Conservation (phyloP, 2,888 invertebrate genomes). For the Philaethria dido region DNA sequence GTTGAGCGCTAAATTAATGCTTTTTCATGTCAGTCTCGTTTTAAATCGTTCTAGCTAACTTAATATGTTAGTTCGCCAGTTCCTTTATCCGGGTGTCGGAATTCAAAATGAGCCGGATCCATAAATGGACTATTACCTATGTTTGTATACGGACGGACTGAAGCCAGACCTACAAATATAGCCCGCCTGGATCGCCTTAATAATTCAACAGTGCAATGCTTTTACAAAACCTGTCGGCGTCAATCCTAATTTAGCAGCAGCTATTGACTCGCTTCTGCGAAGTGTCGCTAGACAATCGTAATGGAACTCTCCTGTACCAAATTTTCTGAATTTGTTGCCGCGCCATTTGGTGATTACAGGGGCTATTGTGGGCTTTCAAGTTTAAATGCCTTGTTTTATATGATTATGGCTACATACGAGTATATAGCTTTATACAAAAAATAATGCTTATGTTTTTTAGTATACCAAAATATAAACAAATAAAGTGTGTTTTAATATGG, state of each 20-base stretch:
- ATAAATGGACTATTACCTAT: slow-evolving; percentile 69
- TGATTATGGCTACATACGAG: background rate
- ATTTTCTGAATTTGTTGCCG: slow-evolving; percentile 35
- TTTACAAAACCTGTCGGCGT: slow-evolving; percentile 83
- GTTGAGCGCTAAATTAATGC: background rate
- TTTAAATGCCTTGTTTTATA: background rate
- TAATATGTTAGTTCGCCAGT: slow-evolving; percentile 64
- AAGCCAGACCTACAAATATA: slow-evolving; percentile 74
- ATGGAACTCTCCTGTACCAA: slow-evolving; percentile 76
- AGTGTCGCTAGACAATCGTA: slow-evolving; percentile 80
- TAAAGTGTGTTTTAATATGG: no score
- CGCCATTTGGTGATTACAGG: slow-evolving; percentile 21
- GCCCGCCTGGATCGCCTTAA: slow-evolving; percentile 76
- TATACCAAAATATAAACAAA: no score
- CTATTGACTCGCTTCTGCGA: slow-evolving; percentile 78
- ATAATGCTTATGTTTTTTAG: no score
- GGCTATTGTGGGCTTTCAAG: slow-evolving; percentile 1
- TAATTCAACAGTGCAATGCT: slow-evolving; percentile 84
- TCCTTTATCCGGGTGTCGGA: slow-evolving; percentile 78
- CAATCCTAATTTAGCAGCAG: slow-evolving; percentile 79
- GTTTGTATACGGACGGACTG: slow-evolving; percentile 56
- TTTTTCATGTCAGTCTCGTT: slow-evolving; percentile 18
- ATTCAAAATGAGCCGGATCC: slow-evolving; percentile 76
- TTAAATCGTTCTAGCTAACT: slow-evolving; percentile 38
- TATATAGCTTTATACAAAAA: no score